phyloP scores from a whole-genome alignment of 2,113 vertebrate species.

The Silurus meridionalis region DNA sequence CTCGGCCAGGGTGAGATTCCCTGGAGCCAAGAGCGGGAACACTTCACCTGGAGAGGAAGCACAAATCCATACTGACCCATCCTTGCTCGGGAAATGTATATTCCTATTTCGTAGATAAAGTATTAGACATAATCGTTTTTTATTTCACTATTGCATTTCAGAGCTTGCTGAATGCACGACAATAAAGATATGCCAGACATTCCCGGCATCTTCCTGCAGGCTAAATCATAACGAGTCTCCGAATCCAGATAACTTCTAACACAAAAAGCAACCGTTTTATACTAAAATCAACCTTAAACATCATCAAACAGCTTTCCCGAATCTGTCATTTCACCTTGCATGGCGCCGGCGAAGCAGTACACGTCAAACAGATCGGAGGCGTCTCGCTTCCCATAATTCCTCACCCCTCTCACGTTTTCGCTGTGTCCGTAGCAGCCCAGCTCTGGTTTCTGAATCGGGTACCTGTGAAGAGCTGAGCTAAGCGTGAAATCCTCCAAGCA shows the following conservation, averaged over 20 bases:
- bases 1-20: slow-evolving; percentile 75
- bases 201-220: neutral
- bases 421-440: slow-evolving; percentile 92
- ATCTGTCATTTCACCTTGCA: slow-evolving; percentile 72
- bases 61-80: neutral
- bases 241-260: neutral
- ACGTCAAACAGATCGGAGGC: slow-evolving; percentile 85
- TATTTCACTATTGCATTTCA: neutral
- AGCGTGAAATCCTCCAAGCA: slow-evolving; percentile 3
- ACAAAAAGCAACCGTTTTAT: neutral
- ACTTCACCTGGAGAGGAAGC: slow-evolving; percentile 78
- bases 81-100: neutral
- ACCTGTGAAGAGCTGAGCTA: slow-evolving; percentile 71
- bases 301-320: neutral
- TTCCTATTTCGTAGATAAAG: neutral
- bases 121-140: neutral
- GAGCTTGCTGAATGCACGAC: neutral
- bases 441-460: slow-evolving; percentile 86
- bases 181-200: neutral
- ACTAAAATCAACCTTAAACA: neutral
- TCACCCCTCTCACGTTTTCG: slow-evolving; percentile 84
- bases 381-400: slow-evolving; percentile 86
- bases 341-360: slow-evolving; percentile 86
- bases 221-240: neutral
- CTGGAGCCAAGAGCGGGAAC: slow-evolving; percentile 77